These are phyloP conservation scores for Drosophila acutilabella DNA, from an alignment of 2,888 invertebrate genomes.

Conservation along the genomic window DNA sequence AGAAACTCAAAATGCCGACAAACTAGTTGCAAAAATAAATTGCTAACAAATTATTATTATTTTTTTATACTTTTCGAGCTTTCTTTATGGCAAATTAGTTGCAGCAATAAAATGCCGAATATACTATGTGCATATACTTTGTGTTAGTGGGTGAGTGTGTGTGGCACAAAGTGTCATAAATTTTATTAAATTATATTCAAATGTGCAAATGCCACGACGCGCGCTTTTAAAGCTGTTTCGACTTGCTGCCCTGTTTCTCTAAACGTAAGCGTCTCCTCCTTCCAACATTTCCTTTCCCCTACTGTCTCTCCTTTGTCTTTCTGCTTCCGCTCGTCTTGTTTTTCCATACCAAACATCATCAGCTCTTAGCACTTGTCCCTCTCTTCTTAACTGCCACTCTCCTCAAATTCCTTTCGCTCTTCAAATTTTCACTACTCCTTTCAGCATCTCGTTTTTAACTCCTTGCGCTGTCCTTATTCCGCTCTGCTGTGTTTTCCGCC, in stretches of 20 bases:
- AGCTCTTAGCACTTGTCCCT: too few relatives aligned
- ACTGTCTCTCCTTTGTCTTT: too few relatives aligned
- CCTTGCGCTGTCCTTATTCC: too few relatives aligned
- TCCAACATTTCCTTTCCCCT: neutral
- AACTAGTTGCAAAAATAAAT: constrained; percentile 56
- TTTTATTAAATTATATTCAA: constrained; percentile 37
- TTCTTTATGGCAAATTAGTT: constrained; percentile 76
- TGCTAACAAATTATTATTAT: constrained; percentile 65
- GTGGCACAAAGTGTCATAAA: constrained; percentile 61
- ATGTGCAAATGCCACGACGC: constrained; percentile 71
- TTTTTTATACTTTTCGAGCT: constrained; percentile 42
- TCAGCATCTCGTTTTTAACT: too few relatives aligned
- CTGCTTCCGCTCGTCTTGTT: too few relatives aligned
- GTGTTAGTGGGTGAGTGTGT: constrained; percentile 10
- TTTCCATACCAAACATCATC: too few relatives aligned
- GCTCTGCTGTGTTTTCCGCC: too few relatives aligned
- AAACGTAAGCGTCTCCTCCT: neutral
- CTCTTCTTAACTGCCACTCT: too few relatives aligned
- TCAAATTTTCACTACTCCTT: too few relatives aligned
- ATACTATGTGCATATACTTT: constrained; percentile 35
- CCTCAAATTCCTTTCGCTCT: too few relatives aligned
- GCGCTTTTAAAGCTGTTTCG: constrained; percentile 46
- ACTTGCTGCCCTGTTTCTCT: neutral
- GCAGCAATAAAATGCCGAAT: constrained; percentile 70
- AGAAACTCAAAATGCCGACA: constrained; percentile 29